Conservation (phyloP, 1,140 invertebrate species). For the Danaus melanippus region DNA sequence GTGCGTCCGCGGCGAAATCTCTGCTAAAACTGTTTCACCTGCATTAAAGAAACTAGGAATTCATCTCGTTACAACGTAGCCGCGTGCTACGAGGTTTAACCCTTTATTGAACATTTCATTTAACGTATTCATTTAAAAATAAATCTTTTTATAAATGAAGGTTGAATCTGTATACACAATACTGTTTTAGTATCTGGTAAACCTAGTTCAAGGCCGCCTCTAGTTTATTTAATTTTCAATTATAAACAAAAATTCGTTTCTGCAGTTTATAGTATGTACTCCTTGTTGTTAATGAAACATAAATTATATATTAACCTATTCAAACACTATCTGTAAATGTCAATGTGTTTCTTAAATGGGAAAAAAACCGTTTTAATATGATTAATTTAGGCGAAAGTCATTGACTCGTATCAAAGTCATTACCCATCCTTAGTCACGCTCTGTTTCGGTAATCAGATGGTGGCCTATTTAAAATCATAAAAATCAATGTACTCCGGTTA, state of each 20-base stretch:
- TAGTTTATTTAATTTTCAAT: too few species aligned
- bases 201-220: too few species aligned
- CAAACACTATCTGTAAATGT: too few species aligned
- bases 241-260: too few species aligned
- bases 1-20: conserved; percentile 13
- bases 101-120: neutral
- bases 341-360: too few species aligned
- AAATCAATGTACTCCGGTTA: conserved; percentile 17
- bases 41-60: conserved; percentile 9
- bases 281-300: too few species aligned
- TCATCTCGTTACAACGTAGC: conserved; percentile 6
- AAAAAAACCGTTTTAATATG: neutral
- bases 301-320: too few species aligned
- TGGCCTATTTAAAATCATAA: conserved; percentile 36
- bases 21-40: conserved; percentile 14
- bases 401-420: conserved; percentile 14
- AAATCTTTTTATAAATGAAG: too few species aligned
- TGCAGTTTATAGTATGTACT: too few species aligned
- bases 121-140: too few species aligned
- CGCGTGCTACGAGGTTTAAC: conserved; percentile 20
- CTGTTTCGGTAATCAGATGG: conserved; percentile 24
- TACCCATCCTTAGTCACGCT: conserved; percentile 34
- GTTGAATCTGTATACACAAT: too few species aligned
- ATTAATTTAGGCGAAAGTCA: conserved; percentile 2
- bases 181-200: too few species aligned